phyloP scores from a whole-genome alignment of 92 coral and sea anemone genomes.

The Diadumene lineata region DNA sequence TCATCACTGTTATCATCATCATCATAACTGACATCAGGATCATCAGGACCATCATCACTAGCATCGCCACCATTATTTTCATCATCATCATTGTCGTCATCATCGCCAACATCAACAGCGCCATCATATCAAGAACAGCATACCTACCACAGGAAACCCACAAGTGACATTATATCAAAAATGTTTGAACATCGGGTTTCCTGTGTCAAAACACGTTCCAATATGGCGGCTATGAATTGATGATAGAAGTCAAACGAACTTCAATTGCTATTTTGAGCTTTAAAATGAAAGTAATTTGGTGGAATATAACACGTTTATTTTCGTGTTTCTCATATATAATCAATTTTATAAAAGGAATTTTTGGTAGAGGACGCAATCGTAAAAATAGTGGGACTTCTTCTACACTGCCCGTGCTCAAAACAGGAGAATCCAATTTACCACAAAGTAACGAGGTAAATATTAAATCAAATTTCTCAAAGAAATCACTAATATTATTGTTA shows the following conservation, averaged over 20 bases:
- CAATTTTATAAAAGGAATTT: constrained; percentile 59
- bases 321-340: constrained; percentile 59
- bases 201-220: constrained; percentile 1
- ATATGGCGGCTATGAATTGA: constrained; percentile 35
- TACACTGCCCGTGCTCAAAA: constrained; percentile 9
- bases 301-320: constrained; percentile 61
- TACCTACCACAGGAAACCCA: neutral
- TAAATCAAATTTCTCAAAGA: neutral
- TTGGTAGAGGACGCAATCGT: constrained; percentile 61
- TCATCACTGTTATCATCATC: too few species aligned
- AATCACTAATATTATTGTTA: neutral
- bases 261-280: neutral
- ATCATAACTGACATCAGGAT: too few species aligned
- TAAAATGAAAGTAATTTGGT: constrained; percentile 56
- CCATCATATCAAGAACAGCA: too few species aligned
- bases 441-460: constrained; percentile 9
- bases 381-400: constrained; percentile 42
- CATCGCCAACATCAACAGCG: too few species aligned
- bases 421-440: neutral
- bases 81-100: too few species aligned
- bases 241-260: neutral
- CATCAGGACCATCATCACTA: too few species aligned
- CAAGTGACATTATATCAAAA: neutral
- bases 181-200: neutral
- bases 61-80: too few species aligned